Evolutionary conservation across 2,797 vertebrate genomes (phyloP).

Genomic region (Acridotheres tristis): DNA sequence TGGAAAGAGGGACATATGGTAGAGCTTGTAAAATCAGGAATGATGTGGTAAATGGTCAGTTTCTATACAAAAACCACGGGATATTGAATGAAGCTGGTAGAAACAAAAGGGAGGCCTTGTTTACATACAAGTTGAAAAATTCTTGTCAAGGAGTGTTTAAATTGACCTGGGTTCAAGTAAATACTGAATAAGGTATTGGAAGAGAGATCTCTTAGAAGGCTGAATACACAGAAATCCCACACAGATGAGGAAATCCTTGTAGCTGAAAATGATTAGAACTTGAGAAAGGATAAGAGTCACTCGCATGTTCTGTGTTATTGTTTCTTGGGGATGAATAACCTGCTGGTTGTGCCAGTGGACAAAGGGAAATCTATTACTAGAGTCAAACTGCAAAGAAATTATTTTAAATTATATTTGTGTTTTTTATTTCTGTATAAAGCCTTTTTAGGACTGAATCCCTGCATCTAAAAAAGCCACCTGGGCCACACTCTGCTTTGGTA

Average conservation of each 20-base stretch:
- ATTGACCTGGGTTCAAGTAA: background rate
- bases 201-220: background rate
- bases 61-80: background rate
- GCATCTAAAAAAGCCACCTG: background rate
- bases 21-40: background rate
- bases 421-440: background rate
- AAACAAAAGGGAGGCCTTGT: background rate
- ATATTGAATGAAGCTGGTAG: background rate
- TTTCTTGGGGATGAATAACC: background rate
- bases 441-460: background rate
- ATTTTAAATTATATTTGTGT: background rate
- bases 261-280: background rate
- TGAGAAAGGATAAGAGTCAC: background rate
- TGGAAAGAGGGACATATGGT: background rate
- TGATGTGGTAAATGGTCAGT: background rate
- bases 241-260: background rate
- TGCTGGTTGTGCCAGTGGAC: background rate
- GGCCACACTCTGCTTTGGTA: background rate
- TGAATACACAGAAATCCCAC: background rate
- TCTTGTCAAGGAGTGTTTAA: background rate
- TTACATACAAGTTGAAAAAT: fast-evolving
- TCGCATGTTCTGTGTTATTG: background rate
- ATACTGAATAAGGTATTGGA: background rate
- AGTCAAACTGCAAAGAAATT: background rate
- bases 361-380: background rate